Base-by-base conservation (phyloP, 2,113 vertebrate species). In the Orientallactaga bullata region DNA sequence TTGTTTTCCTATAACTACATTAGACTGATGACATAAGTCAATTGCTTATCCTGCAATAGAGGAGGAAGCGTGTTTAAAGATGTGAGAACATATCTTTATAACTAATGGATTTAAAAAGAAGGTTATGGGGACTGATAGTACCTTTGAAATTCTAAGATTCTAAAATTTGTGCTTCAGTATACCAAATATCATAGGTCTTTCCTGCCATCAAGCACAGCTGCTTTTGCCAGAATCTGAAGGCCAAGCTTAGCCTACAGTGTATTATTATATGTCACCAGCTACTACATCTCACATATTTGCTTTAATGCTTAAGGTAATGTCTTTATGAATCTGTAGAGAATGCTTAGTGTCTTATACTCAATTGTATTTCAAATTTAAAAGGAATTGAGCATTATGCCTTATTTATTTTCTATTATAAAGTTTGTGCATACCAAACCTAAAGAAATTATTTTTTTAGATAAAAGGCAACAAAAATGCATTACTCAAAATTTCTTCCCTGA, bases 241-340 rank as follows among this genome's bases (percentile, higher is more conserved):
- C 47, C 79, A 20, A 35, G 15, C 2, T 69, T 83, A 78, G 32
- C 66, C 30, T 30, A n/a, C 20, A 58, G 4, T 71, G n/a, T n/a
- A n/a, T 93, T 16, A 8, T 73, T 39, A 71, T 88, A 81, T 23
- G 12, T 82, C 37, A 37, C 39, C 51, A 61, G 78, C 80, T 91
- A 21, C 85, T 80, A 85, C 78, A 32, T 60, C 89, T 66, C 66
- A 47, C n/a, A 85, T 55, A 61, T 89, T 82, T 78, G 17, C 42
- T 90, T n/a, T n/a, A 55, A 88, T 26, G 6, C 79, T 91, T 91
- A n/a, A n/a, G 69, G 39, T 39, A 39, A 9, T 42, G 20, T 85
- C 28, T 21, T 89, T 95, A 51, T 35, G 89, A 74, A 94, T 35
- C 13, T 82, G n/a, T 66, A 32, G 21, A 83, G n/a, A n/a, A 8